phyloP scores from a whole-genome alignment of 2,113 vertebrate species.

The Nerophis lumbriciformis region DNA sequence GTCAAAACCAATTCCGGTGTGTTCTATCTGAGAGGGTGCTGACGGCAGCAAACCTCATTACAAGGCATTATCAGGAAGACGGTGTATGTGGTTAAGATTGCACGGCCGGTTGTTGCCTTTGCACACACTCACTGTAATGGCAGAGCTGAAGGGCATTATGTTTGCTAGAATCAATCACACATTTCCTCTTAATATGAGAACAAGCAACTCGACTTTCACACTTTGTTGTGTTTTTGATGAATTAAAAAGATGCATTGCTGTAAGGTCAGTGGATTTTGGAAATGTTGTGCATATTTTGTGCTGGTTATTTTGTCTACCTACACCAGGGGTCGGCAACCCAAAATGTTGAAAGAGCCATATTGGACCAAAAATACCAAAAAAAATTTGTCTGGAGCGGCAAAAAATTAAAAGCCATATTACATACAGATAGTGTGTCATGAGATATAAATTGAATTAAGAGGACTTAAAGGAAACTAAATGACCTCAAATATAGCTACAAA shows the following conservation, averaged over 20 bases:
- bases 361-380: no score
- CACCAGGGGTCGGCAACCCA: background rate
- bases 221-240: constrained; percentile 1
- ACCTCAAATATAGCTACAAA: no score
- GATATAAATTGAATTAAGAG: no score
- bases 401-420: no score
- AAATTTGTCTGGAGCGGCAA: no score
- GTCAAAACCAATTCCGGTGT: constrained; percentile 43
- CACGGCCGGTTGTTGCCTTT: constrained; percentile 32
- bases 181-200: constrained; percentile 28
- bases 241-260: background rate
- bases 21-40: constrained; percentile 30
- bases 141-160: constrained; percentile 28
- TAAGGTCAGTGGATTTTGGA: constrained; percentile 3
- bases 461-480: no score
- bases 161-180: constrained; percentile 38
- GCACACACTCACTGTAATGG: constrained; percentile 26
- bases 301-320: background rate
- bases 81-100: constrained; percentile 46
- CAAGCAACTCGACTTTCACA: constrained; percentile 59
- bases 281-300: background rate
- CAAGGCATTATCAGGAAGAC: constrained; percentile 41
- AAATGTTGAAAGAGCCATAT: no score
- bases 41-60: constrained; percentile 51
- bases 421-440: no score